Conservation (phyloP, 1,140 invertebrate species). For the Drosophila repletoides region DNA sequence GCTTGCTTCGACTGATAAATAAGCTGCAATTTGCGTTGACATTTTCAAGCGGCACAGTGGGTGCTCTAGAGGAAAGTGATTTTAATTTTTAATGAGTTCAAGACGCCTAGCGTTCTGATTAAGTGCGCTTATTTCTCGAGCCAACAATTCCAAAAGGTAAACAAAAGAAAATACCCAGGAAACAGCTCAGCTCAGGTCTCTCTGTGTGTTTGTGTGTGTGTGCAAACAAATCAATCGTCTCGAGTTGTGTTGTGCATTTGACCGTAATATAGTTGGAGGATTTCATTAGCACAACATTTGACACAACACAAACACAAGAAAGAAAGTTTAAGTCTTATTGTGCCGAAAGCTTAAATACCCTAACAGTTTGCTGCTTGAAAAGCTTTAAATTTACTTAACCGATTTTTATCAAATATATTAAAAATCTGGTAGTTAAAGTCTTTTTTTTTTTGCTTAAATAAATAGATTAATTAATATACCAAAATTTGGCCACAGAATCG, state of each 20-base stretch:
- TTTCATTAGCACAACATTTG: conserved; percentile 80
- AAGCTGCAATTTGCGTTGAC: conserved; percentile 80
- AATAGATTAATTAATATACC: no score
- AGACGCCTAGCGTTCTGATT: conserved; percentile 60
- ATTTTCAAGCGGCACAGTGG: conserved; percentile 53
- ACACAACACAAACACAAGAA: conserved; percentile 73
- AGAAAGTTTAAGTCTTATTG: no score
- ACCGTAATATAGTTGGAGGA: conserved; percentile 60
- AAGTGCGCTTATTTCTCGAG: conserved; percentile 63
- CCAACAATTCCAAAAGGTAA: conserved; percentile 31
- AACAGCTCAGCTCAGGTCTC: not conserved
- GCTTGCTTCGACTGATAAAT: conserved; percentile 65
- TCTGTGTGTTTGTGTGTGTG: not conserved
- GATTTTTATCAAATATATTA: no score
- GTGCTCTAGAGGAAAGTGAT: conserved; percentile 58
- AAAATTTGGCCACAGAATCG: no score
- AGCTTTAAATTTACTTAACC: no score
- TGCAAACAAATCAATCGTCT: conserved; percentile 64
- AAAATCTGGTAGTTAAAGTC: no score
- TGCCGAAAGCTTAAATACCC: no score
- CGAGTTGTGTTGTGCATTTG: conserved; percentile 57
- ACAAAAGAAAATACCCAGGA: conserved; percentile 8
- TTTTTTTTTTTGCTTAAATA: no score
- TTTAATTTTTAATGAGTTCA: conserved; percentile 74
- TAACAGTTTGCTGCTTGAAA: no score